Evolutionary conservation across 2,113 vertebrate species (phyloP).

Genomic region (Nansenia antarctica): DNA sequence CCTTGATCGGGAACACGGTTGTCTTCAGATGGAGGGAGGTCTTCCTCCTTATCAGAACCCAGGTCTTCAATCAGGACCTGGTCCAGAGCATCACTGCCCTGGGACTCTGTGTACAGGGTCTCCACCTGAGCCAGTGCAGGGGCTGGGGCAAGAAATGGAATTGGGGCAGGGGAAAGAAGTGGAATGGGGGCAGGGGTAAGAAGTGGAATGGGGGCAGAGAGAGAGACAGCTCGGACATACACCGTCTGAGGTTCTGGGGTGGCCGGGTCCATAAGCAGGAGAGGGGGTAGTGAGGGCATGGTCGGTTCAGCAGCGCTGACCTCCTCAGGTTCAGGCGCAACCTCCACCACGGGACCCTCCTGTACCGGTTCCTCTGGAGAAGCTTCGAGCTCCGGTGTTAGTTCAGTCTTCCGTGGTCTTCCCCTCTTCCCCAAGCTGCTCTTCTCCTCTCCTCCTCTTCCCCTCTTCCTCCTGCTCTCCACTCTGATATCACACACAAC

Average conservation of each 20-base stretch:
- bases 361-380: constrained; percentile 37
- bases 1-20: constrained; percentile 39
- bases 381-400: constrained; percentile 1
- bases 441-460: constrained; percentile 46
- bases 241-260: constrained; percentile 20
- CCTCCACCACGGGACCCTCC: constrained; percentile 30
- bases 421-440: constrained; percentile 63
- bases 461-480: constrained; percentile 68
- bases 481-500: constrained; percentile 54
- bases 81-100: constrained; percentile 23
- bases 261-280: background rate
- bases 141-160: constrained; percentile 6
- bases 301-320: constrained; percentile 21
- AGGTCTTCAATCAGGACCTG: constrained; percentile 70
- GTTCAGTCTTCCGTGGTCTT: constrained; percentile 66
- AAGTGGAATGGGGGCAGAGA: background rate
- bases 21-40: constrained; percentile 36
- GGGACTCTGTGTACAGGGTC: constrained; percentile 33
- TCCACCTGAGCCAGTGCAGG: constrained; percentile 27
- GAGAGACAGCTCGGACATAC: background rate
- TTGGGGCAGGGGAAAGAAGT: constrained; percentile 10
- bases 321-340: constrained; percentile 34
- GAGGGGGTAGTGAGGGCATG: background rate
- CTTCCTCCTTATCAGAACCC: constrained; percentile 71
- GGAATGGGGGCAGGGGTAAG: constrained; percentile 2